Base-by-base conservation (phyloP, 2,797 vertebrate species). In the Antennarius maculatus region DNA sequence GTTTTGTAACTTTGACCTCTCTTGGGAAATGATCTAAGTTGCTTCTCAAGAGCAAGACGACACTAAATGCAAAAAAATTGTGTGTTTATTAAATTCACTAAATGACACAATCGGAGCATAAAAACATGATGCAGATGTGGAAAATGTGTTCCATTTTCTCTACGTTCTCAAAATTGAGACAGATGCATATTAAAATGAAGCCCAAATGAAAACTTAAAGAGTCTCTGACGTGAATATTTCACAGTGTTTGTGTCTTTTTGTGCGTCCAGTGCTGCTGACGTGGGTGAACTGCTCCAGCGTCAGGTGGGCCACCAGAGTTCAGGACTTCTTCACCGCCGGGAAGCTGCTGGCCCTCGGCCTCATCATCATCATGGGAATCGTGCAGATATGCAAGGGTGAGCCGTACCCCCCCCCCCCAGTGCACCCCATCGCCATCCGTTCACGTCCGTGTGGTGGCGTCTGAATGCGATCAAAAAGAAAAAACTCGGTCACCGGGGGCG, bases 261-360 rank as follows among this genome's bases (percentile, higher is more conserved):
- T 66, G 27, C 54, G 5, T 79, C 7, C 12, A 95, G 93, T 94
- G 88, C 86, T 98, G 61, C 92, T 98, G 80, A 98, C 96, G 0
- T 98, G 96, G 96, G 93, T 97, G 87, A 98, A 98, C 88, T 97
- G 96, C 80, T 83, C 93, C 83, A 98, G 96, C 1, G 96, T 98
- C 61, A 91, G 96, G 43, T 97, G 96, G 96, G 96, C 96, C 46
- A 98, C 96, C 27, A 91, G 95, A 1, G 96, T 98, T 47, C 96
- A 98, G 91, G 96, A 98, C 79, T 61, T 97, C 11, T 98, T 97
- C 86, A 98, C 96, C 0, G 96, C 96, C 2, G 96, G 96, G 29
- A 97, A 98, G 81, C 93, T 97, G 66, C 92, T 97, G 71, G 96
- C 96, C 9, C 92, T 97, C 54, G 95, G 75, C 31, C 94, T 98